Evolutionary conservation across 2,797 vertebrate species (phyloP).

Genomic region (Sebastolobus alascanus): DNA sequence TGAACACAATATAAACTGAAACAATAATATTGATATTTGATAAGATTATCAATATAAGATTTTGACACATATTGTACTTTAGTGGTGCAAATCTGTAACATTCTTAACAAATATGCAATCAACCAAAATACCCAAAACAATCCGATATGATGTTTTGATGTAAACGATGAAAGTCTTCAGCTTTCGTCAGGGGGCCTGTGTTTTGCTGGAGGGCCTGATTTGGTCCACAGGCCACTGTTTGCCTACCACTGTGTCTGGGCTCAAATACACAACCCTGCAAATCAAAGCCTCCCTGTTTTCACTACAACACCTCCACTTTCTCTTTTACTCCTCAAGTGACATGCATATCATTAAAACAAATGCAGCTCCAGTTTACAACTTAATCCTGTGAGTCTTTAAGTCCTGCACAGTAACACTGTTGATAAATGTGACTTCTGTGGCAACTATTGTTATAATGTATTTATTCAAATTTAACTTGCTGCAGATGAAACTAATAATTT

Average conservation of each 20-base stretch:
- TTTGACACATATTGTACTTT: background rate
- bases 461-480: background rate
- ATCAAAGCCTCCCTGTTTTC: constrained; percentile 83
- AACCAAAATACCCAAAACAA: background rate
- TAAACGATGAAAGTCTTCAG: background rate
- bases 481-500: background rate
- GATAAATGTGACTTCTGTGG: background rate
- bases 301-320: constrained; percentile 65
- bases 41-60: background rate
- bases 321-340: constrained; percentile 36
- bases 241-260: constrained; percentile 68
- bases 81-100: background rate
- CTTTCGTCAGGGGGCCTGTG: background rate
- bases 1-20: background rate
- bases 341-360: constrained; percentile 48
- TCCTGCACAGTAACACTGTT: background rate
- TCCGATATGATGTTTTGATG: background rate
- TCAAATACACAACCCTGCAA: constrained; percentile 87
- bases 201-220: background rate
- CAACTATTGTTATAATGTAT: background rate
- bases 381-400: constrained; percentile 33
- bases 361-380: constrained; percentile 43
- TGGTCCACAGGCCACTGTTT: background rate
- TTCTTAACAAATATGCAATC: too few relatives aligned
- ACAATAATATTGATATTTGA: background rate